phyloP scores from a whole-genome alignment of 64 coral and sea anemone genomes.

The Actinia equina region DNA sequence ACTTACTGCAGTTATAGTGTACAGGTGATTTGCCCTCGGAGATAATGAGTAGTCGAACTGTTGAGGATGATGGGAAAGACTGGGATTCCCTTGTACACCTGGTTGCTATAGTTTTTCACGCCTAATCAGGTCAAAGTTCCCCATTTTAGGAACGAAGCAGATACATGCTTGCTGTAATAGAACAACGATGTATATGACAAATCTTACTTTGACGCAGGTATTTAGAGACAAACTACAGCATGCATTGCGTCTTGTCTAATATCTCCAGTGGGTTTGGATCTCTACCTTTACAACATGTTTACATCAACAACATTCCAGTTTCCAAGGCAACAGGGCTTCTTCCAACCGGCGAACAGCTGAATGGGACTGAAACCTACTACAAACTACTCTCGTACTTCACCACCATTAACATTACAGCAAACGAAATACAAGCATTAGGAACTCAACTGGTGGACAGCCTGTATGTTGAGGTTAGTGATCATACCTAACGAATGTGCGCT shows the following conservation, averaged over 20 bases:
- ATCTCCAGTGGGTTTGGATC: slow-evolving; percentile 46
- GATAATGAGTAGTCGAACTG: no score
- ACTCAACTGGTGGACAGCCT: slow-evolving; percentile 38
- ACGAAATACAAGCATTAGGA: slow-evolving; percentile 59
- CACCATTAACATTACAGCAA: slow-evolving; percentile 37
- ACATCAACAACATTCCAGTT: slow-evolving; percentile 30
- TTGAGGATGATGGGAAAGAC: no score
- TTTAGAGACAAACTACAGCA: slow-evolving; percentile 41
- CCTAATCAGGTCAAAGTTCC: no score
- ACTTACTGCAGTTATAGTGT: no score
- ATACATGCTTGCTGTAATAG: no score
- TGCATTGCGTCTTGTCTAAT: slow-evolving; percentile 50
- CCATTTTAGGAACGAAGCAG: no score
- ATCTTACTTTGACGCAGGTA: slow-evolving; percentile 17
- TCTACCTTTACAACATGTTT: slow-evolving; percentile 51
- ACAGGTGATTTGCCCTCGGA: neutral
- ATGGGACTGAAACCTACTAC: slow-evolving; percentile 28
- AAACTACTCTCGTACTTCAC: slow-evolving; percentile 63
- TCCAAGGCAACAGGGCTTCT: slow-evolving; percentile 18
- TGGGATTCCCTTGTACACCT: no score
- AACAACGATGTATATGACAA: no score
- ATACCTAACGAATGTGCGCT: no score
- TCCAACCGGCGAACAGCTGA: slow-evolving; percentile 42
- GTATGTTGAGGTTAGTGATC: slow-evolving; percentile 52
- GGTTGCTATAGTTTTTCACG: no score